A percentile compares a stretch with the other conserved stretches of the same genome.
These are phyloP conservation scores for Hyla sarda DNA, from an alignment of 2,113 vertebrate genomes.

Conservation along the genomic window DNA sequence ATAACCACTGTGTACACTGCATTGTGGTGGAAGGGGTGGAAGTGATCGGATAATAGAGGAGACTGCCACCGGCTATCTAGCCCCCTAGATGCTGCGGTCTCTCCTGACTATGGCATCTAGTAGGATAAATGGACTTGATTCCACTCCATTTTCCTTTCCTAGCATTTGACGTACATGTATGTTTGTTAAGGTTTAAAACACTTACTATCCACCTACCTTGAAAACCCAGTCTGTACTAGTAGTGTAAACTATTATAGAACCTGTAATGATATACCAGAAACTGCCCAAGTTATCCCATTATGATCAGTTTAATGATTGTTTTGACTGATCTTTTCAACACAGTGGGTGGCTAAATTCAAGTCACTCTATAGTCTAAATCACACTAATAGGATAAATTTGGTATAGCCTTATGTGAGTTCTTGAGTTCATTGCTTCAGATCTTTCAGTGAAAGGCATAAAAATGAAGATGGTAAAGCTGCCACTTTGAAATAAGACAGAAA, in stretches of 20 bases:
- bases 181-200: too few species aligned
- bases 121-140: too few species aligned
- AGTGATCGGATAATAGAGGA: too few species aligned
- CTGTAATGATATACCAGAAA: not conserved
- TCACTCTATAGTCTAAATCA: not conserved
- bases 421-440: not conserved
- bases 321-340: not conserved
- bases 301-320: not conserved
- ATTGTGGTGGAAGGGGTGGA: too few species aligned
- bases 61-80: too few species aligned
- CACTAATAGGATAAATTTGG: not conserved
- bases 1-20: too few species aligned
- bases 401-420: not conserved
- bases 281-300: not conserved
- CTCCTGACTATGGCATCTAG: too few species aligned
- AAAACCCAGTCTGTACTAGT: too few species aligned
- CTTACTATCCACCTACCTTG: too few species aligned
- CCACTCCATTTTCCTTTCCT: too few species aligned
- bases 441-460: not conserved
- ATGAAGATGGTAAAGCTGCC: constrained; percentile 23
- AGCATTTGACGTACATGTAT: too few species aligned
- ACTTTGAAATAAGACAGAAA: constrained; percentile 1
- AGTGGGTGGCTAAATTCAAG: not conserved
- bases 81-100: too few species aligned
- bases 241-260: not conserved